Base-by-base conservation (phyloP, 2,888 invertebrate genomes). In the Sycophila texana region DNA sequence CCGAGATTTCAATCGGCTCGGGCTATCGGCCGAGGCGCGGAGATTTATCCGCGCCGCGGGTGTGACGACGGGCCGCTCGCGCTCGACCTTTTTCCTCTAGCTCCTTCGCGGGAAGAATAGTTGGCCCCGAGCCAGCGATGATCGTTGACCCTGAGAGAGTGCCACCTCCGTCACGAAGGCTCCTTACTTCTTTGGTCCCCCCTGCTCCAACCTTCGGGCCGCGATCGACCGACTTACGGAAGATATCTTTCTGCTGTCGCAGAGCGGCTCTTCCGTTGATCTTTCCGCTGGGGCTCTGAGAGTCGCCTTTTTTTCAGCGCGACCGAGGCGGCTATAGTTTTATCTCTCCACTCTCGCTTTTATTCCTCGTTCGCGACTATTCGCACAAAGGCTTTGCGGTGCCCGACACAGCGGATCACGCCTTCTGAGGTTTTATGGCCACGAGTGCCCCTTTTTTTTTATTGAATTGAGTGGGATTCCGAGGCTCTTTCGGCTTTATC, bases 141-240 rank as follows among this genome's bases (percentile, higher is more conserved):
- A 78, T 66, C 71, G 80, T 79, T 79, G 82, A 74, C 75, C 82
- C 82, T 81, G 81, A 81, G 72, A 53, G 39, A 39, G 39, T 10
- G 39, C 39, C 26, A 26, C 26, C 26, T 26, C n/a, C n/a, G n/a
- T n/a, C 61, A 66, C 58, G 68, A 57, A 73, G 39, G 57, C 49
- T 57, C 55, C 51, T 49, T 55, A 74, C 76, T 67, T 68, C 60
- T 73, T 16, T 68, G 53, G 22, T 57, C 18, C 4, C 13, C 20
- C n/a, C 12, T n/a, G 30, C 72, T 22, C 55, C 47, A 65, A 49
- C 57, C 68, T 47, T 14, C 30, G 53, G 16, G 16, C 16, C n/a
- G 14, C 16, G 16, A n/a, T 53, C 16, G 53, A 39, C 58, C 65
- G 77, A 66, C 77, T 77, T 72, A 72, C 66, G 55, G 49, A 18